Percentiles rank a stretch among this genome's conserved stretches.
Conservation (phyloP, 2,113 vertebrate genomes). For the Rafetus swinhoei region DNA sequence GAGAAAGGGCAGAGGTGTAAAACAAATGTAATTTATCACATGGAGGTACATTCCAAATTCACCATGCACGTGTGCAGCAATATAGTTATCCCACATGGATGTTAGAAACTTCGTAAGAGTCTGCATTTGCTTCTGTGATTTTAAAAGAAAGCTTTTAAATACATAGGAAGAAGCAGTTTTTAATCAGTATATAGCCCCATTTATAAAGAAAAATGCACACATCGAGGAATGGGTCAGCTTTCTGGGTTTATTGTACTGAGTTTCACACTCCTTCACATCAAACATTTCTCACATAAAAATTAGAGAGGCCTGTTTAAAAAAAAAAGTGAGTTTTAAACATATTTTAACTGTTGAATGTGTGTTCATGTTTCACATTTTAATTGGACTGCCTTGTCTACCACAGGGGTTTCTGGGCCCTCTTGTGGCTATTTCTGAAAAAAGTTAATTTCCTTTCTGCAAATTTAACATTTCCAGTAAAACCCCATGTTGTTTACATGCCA, state of each 20-base stretch:
- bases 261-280: rapidly evolving
- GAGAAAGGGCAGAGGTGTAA: background rate
- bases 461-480: background rate
- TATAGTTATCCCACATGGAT: rapidly evolving
- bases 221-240: background rate
- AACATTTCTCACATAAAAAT: rapidly evolving
- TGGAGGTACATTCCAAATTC: rapidly evolving
- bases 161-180: background rate
- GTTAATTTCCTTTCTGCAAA: rapidly evolving
- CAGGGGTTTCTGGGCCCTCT: background rate
- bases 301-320: rapidly evolving
- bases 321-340: rapidly evolving
- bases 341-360: rapidly evolving
- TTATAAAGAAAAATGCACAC: background rate
- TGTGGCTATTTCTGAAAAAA: background rate
- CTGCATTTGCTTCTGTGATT: background rate
- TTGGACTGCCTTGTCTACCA: background rate
- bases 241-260: background rate
- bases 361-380: rapidly evolving
- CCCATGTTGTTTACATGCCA: rapidly evolving
- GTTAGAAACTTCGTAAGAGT: background rate
- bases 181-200: rapidly evolving
- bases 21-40: background rate
- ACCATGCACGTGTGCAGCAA: rapidly evolving
- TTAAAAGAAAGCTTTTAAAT: background rate